Evolutionary conservation across 2,888 invertebrate species (phyloP).

Genomic region (Brenthis daphne): DNA sequence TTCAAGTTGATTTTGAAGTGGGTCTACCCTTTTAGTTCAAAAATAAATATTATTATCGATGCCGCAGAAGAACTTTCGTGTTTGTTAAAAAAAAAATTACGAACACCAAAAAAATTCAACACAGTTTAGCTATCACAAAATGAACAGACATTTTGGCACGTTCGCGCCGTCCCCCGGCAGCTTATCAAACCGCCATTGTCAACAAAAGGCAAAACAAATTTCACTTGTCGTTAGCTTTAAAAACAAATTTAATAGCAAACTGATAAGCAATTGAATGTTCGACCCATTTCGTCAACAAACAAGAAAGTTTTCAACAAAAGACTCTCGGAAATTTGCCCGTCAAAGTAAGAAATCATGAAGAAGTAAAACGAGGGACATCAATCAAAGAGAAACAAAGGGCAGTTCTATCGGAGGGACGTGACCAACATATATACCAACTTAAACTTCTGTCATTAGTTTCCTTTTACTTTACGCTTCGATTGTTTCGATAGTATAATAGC

Average conservation of each 20-base stretch:
- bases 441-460: slow-evolving; percentile 44
- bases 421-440: slow-evolving; percentile 43
- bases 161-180: slow-evolving; percentile 41
- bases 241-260: slow-evolving; percentile 44
- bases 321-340: slow-evolving; percentile 47
- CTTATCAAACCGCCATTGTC: slow-evolving; percentile 56
- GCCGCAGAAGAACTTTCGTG: too few species aligned
- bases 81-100: background rate
- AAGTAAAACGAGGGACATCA: slow-evolving; percentile 56
- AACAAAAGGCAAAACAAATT: slow-evolving; percentile 44
- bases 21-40: too few species aligned
- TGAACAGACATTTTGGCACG: slow-evolving; percentile 63
- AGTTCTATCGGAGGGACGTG: slow-evolving; percentile 49
- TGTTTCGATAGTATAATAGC: slow-evolving; percentile 30
- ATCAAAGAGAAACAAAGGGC: slow-evolving; percentile 56
- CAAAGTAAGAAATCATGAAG: slow-evolving; percentile 48
- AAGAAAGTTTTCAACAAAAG: slow-evolving; percentile 49
- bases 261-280: slow-evolving; percentile 51
- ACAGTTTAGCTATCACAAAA: slow-evolving; percentile 57
- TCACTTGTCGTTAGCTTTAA: slow-evolving; percentile 52
- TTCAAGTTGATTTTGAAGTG: too few species aligned
- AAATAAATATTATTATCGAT: too few species aligned
- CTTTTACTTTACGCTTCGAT: slow-evolving; percentile 39
- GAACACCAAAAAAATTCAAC: slow-evolving; percentile 27
- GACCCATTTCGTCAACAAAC: slow-evolving; percentile 50